Evolutionary conservation across 2,797 vertebrate genomes (phyloP).

Genomic region (Parotocinclus haroldoi): DNA sequence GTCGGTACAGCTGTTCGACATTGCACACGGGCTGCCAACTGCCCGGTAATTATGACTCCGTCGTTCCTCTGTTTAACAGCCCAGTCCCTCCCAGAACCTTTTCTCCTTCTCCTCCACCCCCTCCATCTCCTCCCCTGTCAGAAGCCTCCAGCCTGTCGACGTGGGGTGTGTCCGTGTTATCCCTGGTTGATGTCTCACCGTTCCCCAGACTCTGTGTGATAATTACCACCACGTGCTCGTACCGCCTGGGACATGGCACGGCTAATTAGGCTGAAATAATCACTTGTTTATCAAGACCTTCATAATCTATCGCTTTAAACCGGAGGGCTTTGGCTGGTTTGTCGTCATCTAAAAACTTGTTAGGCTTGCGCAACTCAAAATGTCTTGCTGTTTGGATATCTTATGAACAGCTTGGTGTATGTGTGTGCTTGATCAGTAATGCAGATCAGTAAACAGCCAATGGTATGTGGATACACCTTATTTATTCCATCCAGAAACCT

Average conservation of each 20-base stretch:
- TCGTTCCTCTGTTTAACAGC: slow-evolving; percentile 57
- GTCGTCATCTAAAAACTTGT: neutral
- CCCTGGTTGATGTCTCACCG: slow-evolving; percentile 60
- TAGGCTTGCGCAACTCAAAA: too few species aligned
- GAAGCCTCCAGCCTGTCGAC: slow-evolving; percentile 45
- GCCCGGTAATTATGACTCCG: slow-evolving; percentile 56
- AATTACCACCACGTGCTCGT: slow-evolving; percentile 69
- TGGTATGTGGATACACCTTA: too few species aligned
- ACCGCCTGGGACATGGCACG: slow-evolving; percentile 60
- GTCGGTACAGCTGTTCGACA: neutral
- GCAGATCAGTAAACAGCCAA: too few species aligned
- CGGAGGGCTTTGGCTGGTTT: slow-evolving; percentile 10
- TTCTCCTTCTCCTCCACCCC: neutral
- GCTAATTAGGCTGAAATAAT: slow-evolving; percentile 74
- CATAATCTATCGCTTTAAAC: slow-evolving; percentile 58
- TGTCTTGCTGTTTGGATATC: too few species aligned
- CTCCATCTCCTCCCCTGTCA: slow-evolving; percentile 33
- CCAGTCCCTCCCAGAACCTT: slow-evolving; percentile 56
- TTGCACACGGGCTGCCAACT: slow-evolving; percentile 34
- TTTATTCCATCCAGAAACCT: too few species aligned
- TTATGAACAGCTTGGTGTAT: too few species aligned
- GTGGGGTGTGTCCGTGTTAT: slow-evolving; percentile 53
- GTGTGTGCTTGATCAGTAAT: too few species aligned
- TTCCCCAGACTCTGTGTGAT: slow-evolving; percentile 63
- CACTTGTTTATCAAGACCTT: slow-evolving; percentile 73